phyloP scores from a whole-genome alignment of 2,113 vertebrate genomes.

The Spermophilus dauricus region DNA sequence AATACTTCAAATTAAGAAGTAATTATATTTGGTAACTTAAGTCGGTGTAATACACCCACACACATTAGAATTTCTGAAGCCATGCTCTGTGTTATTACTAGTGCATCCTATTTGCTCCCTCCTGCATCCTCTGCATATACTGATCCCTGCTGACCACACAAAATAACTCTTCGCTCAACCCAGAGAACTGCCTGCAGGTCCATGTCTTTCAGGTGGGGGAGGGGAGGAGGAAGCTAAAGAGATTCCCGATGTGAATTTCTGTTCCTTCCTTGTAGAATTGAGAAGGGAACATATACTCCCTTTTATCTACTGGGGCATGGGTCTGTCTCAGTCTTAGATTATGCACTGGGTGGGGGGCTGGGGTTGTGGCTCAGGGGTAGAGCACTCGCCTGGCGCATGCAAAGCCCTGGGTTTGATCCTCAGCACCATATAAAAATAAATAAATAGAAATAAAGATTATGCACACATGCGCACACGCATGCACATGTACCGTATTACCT shows the following conservation, averaged over 20 bases:
- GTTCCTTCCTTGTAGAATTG: not conserved
- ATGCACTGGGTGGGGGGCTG: too few species aligned
- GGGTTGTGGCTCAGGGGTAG: too few species aligned
- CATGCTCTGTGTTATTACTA: not conserved
- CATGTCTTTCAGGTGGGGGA: not conserved
- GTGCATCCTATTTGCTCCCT: not conserved
- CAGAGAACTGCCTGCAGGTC: not conserved
- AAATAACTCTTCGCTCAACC: not conserved
- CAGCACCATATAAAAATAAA: too few species aligned
- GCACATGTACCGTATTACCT: not conserved
- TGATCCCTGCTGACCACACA: not conserved
- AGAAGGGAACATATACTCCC: not conserved
- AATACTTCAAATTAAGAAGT: not conserved
- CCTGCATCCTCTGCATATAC: not conserved
- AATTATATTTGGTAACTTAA: not conserved
- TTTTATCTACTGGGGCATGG: not conserved
- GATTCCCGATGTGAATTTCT: not conserved
- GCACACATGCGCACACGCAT: not conserved
- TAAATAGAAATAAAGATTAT: too few species aligned
- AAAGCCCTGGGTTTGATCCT: too few species aligned
- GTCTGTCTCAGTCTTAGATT: not conserved
- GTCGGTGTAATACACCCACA: not conserved
- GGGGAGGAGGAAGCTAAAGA: not conserved
- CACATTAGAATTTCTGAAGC: not conserved
- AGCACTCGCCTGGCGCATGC: too few species aligned